phyloP scores from a whole-genome alignment of 2,888 invertebrate genomes.

The Dicroscelio sp. region DNA sequence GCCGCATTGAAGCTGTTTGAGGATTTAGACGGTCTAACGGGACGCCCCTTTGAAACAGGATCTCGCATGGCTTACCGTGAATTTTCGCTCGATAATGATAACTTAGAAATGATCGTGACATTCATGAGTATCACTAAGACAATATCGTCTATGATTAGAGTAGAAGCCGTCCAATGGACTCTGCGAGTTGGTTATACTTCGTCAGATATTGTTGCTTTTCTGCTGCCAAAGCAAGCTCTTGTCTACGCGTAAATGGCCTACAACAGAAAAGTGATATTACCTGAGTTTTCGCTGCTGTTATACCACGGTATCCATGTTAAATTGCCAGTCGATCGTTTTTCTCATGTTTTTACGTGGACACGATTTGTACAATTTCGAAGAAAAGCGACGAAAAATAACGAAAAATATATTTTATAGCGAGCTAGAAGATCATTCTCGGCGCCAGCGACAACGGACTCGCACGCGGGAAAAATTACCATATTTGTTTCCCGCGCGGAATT shows the following conservation, averaged over 20 bases:
- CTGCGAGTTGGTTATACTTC: slow-evolving; percentile 65
- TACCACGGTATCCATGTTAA: slow-evolving; percentile 44
- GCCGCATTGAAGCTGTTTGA: too few species aligned
- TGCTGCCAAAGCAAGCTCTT: slow-evolving; percentile 41
- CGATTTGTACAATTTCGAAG: slow-evolving; percentile 37
- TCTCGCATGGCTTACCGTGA: slow-evolving; percentile 29
- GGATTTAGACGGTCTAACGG: too few species aligned
- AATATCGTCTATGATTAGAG: slow-evolving; percentile 70
- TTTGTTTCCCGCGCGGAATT: too few species aligned
- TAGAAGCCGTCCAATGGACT: slow-evolving; percentile 77
- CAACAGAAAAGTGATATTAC: slow-evolving; percentile 67
- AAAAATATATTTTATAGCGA: slow-evolving; percentile 43
- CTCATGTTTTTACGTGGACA: slow-evolving; percentile 42
- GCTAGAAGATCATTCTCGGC: too few species aligned
- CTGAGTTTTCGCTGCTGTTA: slow-evolving; percentile 55
- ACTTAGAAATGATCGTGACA: slow-evolving; percentile 58
- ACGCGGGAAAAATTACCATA: too few species aligned
- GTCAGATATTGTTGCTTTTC: slow-evolving; percentile 70
- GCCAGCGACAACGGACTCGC: too few species aligned
- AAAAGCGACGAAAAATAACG: neutral
- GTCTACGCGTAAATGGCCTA: slow-evolving; percentile 37
- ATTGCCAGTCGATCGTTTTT: slow-evolving; percentile 62
- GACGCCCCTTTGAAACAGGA: too few species aligned
- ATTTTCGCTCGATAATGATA: slow-evolving; percentile 56
- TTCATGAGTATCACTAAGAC: slow-evolving; percentile 61